Base-by-base conservation (phyloP, 1,140 invertebrate genomes). In the Drosophila bocki region DNA sequence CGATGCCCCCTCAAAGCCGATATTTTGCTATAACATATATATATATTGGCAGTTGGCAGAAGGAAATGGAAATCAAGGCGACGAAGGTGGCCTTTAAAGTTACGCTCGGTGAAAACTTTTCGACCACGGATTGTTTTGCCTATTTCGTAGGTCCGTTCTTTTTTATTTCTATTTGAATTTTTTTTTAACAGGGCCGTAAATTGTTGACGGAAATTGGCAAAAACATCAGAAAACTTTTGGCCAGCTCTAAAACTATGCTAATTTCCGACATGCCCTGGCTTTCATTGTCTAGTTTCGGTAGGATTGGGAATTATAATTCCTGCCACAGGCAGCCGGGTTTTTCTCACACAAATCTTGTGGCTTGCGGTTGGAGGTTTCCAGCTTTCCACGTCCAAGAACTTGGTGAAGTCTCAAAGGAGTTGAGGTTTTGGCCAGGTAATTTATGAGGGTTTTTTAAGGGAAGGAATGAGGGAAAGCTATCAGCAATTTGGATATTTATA, bases 201-300 rank as follows among this genome's bases (percentile, higher is more conserved):
- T 74, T 50, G 57, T 70, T 77, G 42, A 71, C 75, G 85, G 82
- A 90, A 90, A 90, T 90, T 90, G 85, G 85, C 85, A 90, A 91
- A 90, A 91, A 91, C 81, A 90, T 71, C 51, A 39, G 68, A 88
- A 90, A 90, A 88, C 44, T 85, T 88, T 88, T 50, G 60, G 75
- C 61, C n/a, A 33, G 53, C 19, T 26, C 53, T 12, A 76, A 75
- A 90, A 90, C 81, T 90, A 90, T 90, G 85, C 82, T 90, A 85
- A 90, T 90, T 85, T 90, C 86, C 85, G 81, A 79, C 58, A 50
- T 71, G 62, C 19, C 35, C 35, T 15, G 35, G 35, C 33, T 6
- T 2, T 29, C 15, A 77, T 75, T 76, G 72, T 76, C 72, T 72
- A 35, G n/a, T 9, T 8, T 3, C 9, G 7, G 6, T 6, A n/a